Conservation (phyloP, 2,797 vertebrate species). For the Anas acuta region DNA sequence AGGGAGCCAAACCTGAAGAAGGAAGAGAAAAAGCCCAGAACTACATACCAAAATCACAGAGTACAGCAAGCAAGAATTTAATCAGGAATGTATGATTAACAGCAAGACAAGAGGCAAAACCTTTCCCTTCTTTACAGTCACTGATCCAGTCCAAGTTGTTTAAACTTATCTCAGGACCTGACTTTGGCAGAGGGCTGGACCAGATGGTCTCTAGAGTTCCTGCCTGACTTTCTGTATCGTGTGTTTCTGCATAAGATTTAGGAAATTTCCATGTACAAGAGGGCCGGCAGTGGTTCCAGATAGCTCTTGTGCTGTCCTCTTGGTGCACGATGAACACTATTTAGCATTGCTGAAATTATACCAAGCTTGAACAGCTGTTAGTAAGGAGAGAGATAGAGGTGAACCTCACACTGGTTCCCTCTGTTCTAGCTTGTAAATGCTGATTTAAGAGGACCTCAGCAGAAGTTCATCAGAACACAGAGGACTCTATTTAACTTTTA, state of each 20-base stretch:
- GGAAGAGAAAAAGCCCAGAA: constrained; percentile 91
- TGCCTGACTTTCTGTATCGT: neutral
- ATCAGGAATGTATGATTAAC: constrained; percentile 45
- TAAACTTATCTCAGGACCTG: neutral
- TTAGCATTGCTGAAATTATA: neutral
- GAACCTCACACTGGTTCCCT: neutral
- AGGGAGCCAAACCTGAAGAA: constrained; percentile 98
- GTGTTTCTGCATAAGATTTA: neutral
- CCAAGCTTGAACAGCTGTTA: fast-evolving
- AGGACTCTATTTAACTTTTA: neutral
- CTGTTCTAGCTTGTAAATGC: neutral
- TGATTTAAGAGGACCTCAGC: neutral
- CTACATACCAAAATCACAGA: constrained; percentile 77
- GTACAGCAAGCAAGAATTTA: constrained; percentile 74
- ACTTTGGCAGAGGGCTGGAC: neutral
- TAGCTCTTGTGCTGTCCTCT: neutral
- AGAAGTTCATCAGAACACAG: neutral
- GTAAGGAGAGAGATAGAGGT: neutral
- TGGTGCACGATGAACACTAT: neutral
- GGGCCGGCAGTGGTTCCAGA: neutral
- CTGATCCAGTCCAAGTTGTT: neutral
- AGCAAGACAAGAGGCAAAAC: constrained; percentile 52
- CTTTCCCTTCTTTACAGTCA: neutral
- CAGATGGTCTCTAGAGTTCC: neutral
- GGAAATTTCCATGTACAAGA: neutral